A percentile compares a stretch with the other conserved stretches of the same genome.
These are phyloP conservation scores for Athene cunicularia DNA, from an alignment of 2,113 vertebrate species.

Conservation along the genomic window DNA sequence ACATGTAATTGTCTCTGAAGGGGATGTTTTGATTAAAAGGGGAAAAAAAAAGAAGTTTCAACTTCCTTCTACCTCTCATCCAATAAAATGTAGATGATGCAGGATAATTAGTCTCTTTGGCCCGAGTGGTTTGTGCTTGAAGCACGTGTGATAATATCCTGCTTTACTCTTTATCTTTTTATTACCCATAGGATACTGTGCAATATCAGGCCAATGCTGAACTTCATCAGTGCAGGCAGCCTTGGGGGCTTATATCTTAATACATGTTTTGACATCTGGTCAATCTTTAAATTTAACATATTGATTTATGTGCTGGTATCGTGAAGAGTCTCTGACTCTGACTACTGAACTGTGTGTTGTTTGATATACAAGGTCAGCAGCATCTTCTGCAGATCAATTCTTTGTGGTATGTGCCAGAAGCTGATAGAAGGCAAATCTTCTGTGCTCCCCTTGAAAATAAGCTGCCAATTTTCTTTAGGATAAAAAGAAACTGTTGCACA, in stretches of 20 bases:
- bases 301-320: not conserved
- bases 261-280: not conserved
- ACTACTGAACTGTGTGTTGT: not conserved
- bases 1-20: not conserved
- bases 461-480: not conserved
- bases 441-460: not conserved
- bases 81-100: not conserved
- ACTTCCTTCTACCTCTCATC: not conserved
- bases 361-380: not conserved
- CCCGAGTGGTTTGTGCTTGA: not conserved
- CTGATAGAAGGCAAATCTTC: not conserved
- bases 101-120: constrained; percentile 6
- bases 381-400: not conserved
- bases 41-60: not conserved
- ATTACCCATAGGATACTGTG: not conserved
- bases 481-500: not conserved
- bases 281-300: not conserved
- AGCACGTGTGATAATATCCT: not conserved
- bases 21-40: not conserved
- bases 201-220: not conserved
- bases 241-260: not conserved
- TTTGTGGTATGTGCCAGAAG: not conserved
- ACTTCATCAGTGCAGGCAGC: not conserved
- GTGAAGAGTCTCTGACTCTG: not conserved
- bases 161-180: not conserved